Base-by-base conservation (phyloP, 2,888 invertebrate species). In the Lapara coniferarum region DNA sequence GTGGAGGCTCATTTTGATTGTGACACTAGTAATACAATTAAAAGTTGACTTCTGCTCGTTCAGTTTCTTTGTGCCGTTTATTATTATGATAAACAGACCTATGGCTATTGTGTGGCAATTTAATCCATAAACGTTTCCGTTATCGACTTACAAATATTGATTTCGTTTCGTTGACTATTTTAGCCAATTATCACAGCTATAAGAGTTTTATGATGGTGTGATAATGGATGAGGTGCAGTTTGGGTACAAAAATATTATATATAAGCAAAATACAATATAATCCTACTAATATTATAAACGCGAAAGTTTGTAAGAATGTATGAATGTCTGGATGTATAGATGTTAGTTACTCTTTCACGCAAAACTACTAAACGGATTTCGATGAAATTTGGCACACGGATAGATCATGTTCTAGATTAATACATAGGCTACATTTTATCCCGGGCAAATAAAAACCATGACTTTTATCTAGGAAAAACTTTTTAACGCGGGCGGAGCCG, bases 1-100 rank as follows among this genome's bases (percentile, higher is more conserved):
- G 92, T 90, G 88, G 89, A 92, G 90, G 90, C 89, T 92, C 89
- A 85, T 90, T 92, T 90, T 89, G 91, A 92, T 92, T 91, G 88
- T 88, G 85, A 82, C 81, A 84, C 87, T 86, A 88, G 83, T 90
- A 88, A 90, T 86, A 90, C 89, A 90, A 92, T 91, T 91, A 92
- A 86, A 87, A 89, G 85, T 87, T 85, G 89, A 91, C 90, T 92
- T 89, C 89, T 84, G 89, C 86, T 81, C 81, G 81, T 78, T 88
- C 81, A 79, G 82, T 85, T 88, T 90, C 89, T 91, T 91, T 90
- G 88, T 88, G 78, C 73, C 77, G 74, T 85, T 86, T 87, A 88
- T 91, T 91, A 89, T 89, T 87, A 85, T 88, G 88, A 93, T 90
- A 92, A 90, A 92, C 89, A 88, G 89, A 87, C 85, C 78, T 81